A percentile compares a stretch with the other conserved stretches of the same genome.
These are phyloP conservation scores for Onychostruthus taczanowskii DNA, from an alignment of 2,113 vertebrate genomes.

Conservation along the genomic window DNA sequence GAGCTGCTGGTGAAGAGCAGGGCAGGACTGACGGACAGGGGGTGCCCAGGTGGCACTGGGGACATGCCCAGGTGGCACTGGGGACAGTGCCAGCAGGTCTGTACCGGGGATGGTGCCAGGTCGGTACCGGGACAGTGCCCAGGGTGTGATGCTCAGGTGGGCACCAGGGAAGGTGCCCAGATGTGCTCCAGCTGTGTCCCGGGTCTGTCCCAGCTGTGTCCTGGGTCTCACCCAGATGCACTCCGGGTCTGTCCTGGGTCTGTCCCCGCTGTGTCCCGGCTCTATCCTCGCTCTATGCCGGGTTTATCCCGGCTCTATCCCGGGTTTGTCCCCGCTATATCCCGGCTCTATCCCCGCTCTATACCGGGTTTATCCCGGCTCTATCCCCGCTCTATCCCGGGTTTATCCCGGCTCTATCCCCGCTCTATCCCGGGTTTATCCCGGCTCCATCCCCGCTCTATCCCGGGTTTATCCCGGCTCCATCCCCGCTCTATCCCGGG, in stretches of 20 bases:
- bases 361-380: no score
- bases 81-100: not conserved
- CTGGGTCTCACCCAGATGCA: no score
- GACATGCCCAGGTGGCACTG: no score
- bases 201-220: no score
- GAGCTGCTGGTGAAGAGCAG: accelerated
- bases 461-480: not conserved
- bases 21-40: accelerated
- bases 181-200: no score
- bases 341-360: accelerated
- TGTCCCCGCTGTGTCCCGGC: no score
- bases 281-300: not conserved
- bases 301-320: not conserved
- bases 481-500: accelerated
- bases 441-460: not conserved
- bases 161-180: no score
- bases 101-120: not conserved
- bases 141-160: no score
- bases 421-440: no score
- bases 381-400: accelerated
- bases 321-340: accelerated
- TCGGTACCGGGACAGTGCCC: no score
- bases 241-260: no score
- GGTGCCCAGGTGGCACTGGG: no score
- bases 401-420: accelerated